Conservation (phyloP, 2,888 invertebrate species). For the Eupithecia abbreviata region DNA sequence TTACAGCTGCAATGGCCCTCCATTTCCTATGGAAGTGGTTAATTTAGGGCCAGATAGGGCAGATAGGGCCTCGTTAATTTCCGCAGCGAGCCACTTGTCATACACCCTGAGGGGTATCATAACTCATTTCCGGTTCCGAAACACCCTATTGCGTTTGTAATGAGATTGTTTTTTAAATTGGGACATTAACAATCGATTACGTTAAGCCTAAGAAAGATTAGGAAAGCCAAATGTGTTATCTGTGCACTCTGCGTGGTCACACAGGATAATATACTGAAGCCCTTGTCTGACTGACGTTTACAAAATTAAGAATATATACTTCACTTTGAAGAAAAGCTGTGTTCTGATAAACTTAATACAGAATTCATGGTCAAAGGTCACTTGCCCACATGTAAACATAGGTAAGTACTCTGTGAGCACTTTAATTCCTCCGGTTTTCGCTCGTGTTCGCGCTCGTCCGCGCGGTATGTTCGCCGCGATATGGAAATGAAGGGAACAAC, state of each 20-base stretch:
- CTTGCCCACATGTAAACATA: not conserved
- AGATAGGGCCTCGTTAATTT: conserved; percentile 71
- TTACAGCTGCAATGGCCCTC: conserved; percentile 35
- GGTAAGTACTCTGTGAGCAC: not conserved
- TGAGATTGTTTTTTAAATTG: no score
- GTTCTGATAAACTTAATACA: not conserved
- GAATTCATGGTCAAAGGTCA: not conserved
- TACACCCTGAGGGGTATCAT: conserved; percentile 43
- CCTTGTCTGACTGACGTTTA: not conserved
- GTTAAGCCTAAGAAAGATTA: not conserved
- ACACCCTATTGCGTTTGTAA: conserved; percentile 20
- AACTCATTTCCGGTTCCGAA: conserved; percentile 40
- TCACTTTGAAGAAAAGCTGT: not conserved
- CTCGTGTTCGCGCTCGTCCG: conserved; percentile 20
- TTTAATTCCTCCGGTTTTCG: conserved; percentile 13
- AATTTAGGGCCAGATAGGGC: conserved; percentile 32
- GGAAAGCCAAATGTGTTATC: not conserved
- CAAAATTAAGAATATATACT: not conserved
- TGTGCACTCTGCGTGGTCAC: not conserved
- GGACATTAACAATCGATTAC: not conserved
- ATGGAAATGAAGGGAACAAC: conserved; percentile 33
- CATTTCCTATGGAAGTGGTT: conserved; percentile 45
- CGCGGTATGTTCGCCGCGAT: conserved; percentile 21
- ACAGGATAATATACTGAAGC: not conserved
- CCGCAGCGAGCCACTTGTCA: conserved; percentile 65